Evolutionary conservation across 2,888 invertebrate genomes (phyloP).

Genomic region (Scaptomyza reducta): DNA sequence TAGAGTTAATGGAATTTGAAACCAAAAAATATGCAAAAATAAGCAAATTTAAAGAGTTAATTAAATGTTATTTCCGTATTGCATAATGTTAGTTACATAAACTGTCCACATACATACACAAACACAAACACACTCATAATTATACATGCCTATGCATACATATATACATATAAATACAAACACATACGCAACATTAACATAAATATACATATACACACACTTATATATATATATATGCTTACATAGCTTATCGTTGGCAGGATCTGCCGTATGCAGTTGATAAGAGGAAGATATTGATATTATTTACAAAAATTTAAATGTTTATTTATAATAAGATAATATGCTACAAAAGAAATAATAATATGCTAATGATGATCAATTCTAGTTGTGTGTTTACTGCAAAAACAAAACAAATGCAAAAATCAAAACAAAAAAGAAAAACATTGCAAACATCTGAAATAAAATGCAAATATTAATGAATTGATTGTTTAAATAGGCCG

Average conservation of each 20-base stretch:
- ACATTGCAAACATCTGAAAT: slow-evolving; percentile 40
- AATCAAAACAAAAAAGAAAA: slow-evolving; percentile 9
- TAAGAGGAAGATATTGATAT: slow-evolving; percentile 31
- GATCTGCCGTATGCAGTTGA: slow-evolving; percentile 29
- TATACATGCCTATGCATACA: slow-evolving; percentile 14
- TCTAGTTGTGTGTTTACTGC: slow-evolving; percentile 57
- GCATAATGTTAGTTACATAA: slow-evolving; percentile 66
- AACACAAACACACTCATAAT: slow-evolving; percentile 18
- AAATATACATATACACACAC: slow-evolving; percentile 10
- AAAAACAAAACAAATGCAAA: slow-evolving; percentile 27
- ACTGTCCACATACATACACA: slow-evolving; percentile 37
- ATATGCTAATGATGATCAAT: slow-evolving; percentile 65
- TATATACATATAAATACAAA: not conserved
- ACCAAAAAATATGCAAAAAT: slow-evolving; percentile 47
- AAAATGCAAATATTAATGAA: slow-evolving; percentile 32
- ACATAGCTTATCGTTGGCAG: slow-evolving; percentile 35
- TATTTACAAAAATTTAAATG: slow-evolving; percentile 19
- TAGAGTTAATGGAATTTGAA: slow-evolving; percentile 23
- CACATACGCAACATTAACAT: slow-evolving; percentile 9
- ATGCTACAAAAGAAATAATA: slow-evolving; percentile 31
- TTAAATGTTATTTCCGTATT: slow-evolving; percentile 59
- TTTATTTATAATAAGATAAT: slow-evolving; percentile 28
- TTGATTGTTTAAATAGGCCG: not conserved
- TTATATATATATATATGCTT: slow-evolving; percentile 15
- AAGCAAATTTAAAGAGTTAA: slow-evolving; percentile 16